A percentile compares a stretch with the other conserved stretches of the same genome.
These are phyloP conservation scores for Himalopsyche tibetana DNA, from an alignment of 2,888 invertebrate genomes.

Conservation along the genomic window DNA sequence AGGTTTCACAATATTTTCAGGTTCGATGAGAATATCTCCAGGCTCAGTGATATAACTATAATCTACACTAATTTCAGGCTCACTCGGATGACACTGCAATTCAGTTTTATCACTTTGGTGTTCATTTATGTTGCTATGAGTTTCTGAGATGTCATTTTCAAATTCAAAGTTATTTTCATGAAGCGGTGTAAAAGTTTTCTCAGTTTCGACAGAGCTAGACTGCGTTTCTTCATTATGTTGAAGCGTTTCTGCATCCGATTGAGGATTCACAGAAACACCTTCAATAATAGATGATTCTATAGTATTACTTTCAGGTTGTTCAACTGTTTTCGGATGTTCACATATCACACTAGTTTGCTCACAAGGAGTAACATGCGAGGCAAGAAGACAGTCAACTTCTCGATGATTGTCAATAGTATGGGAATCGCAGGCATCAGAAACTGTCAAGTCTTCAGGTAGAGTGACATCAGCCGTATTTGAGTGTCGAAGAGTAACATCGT, in stretches of 20 bases:
- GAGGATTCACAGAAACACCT: not conserved
- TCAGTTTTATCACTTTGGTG: slow-evolving; percentile 1
- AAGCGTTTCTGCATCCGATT: not conserved
- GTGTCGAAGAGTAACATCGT: not conserved
- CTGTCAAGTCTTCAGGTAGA: not conserved
- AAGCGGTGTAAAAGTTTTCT: not conserved
- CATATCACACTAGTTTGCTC: not conserved
- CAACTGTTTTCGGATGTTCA: not conserved
- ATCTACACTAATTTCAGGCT: not conserved
- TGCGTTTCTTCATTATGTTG: slow-evolving; percentile 8
- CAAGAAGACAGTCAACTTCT: not conserved
- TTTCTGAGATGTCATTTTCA: not conserved
- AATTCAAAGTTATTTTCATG: not conserved
- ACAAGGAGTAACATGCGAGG: not conserved
- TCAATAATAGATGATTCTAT: not conserved
- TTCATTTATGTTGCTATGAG: not conserved
- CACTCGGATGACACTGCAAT: not conserved
- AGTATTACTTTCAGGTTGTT: slow-evolving; percentile 5
- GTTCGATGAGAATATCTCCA: not conserved
- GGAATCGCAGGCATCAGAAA: not conserved
- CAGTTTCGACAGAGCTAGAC: not conserved
- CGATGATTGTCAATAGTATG: not conserved
- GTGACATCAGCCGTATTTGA: not conserved
- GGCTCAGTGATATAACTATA: not conserved
- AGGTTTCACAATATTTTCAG: too few species aligned